These are phyloP conservation scores for Ennomos quercinarius DNA, from an alignment of 2,888 invertebrate genomes.

Conservation along the genomic window DNA sequence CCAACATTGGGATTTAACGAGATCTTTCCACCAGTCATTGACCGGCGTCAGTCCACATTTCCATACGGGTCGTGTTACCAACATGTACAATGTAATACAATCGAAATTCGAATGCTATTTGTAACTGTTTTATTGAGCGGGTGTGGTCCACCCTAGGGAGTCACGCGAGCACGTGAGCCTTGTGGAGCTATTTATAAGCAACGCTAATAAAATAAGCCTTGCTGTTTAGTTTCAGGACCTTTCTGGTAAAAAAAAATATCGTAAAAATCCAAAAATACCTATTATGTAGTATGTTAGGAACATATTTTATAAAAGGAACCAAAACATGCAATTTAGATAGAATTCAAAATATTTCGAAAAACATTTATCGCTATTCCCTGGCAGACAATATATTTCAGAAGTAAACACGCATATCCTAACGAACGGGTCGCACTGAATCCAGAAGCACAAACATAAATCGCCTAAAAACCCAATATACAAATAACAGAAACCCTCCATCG, in stretches of 20 bases:
- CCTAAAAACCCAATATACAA: slow-evolving; percentile 37
- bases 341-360: too few species aligned
- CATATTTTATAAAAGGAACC: too few species aligned
- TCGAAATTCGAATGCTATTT: slow-evolving; percentile 34
- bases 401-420: too few species aligned
- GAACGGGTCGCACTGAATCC: slow-evolving; percentile 11
- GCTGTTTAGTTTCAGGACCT: neutral
- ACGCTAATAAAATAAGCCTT: neutral
- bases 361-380: too few species aligned
- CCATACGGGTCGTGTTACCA: slow-evolving; percentile 33
- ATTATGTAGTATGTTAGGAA: too few species aligned
- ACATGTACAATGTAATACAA: slow-evolving; percentile 28
- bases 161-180: slow-evolving; percentile 32
- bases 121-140: slow-evolving; percentile 38
- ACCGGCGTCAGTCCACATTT: slow-evolving; percentile 23
- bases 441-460: slow-evolving; percentile 22
- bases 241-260: too few species aligned
- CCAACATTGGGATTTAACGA: neutral
- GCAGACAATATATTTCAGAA: too few species aligned
- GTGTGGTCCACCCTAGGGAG: slow-evolving; percentile 32
- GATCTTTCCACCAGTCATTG: slow-evolving; percentile 18
- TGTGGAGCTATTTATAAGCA: slow-evolving; percentile 13
- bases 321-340: too few species aligned
- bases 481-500: slow-evolving; percentile 36
- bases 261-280: neutral